Conservation (phyloP, 2,888 invertebrate genomes). For the Pristionchus entomophagus region DNA sequence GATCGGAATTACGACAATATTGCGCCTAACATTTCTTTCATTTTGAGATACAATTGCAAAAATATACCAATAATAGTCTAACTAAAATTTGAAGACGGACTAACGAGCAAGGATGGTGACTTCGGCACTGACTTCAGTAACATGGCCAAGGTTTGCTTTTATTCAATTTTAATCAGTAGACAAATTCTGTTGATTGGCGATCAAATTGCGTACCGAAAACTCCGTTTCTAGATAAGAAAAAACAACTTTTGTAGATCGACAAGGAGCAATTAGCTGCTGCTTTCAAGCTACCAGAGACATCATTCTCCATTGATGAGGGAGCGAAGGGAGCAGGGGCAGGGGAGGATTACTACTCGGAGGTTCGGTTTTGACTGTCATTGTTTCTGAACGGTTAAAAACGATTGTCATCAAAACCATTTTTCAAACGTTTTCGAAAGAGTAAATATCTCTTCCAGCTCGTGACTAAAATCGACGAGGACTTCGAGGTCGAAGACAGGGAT, state of each 20-base stretch:
- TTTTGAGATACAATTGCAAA: not conserved
- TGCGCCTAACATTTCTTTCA: not conserved
- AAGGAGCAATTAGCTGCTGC: too few species aligned
- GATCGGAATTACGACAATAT: not conserved
- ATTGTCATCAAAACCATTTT: not conserved
- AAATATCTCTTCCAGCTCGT: constrained; percentile 47
- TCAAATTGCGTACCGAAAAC: not conserved
- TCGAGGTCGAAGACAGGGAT: constrained; percentile 39
- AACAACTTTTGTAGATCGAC: constrained; percentile 10
- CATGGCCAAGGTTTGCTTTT: constrained; percentile 21
- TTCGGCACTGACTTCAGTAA: constrained; percentile 71
- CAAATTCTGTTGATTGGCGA: not conserved
- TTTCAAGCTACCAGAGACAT: constrained; percentile 50
- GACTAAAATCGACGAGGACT: constrained; percentile 46
- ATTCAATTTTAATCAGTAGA: not conserved
- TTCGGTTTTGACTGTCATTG: not conserved
- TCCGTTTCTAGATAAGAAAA: not conserved
- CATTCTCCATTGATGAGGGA: constrained; percentile 51
- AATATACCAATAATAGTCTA: constrained; percentile 21
- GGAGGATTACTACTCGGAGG: constrained; percentile 46
- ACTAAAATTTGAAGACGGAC: not conserved
- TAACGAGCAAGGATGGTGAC: constrained; percentile 67
- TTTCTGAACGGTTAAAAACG: not conserved
- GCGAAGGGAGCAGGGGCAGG: constrained; percentile 49
- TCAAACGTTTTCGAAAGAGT: not conserved